Conservation (phyloP, 2,113 vertebrate genomes). For the Alaudala cheleensis region DNA sequence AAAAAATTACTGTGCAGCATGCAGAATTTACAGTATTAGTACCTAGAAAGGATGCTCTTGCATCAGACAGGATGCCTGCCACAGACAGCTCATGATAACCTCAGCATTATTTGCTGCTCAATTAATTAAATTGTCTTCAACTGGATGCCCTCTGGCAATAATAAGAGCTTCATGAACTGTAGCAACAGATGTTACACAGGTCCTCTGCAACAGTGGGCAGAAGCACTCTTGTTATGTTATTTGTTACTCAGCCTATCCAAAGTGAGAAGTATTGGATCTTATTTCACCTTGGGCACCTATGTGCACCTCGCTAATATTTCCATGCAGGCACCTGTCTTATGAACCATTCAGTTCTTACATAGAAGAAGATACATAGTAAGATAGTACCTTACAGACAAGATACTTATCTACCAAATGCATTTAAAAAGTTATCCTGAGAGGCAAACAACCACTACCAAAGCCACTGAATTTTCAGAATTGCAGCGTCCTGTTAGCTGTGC, state of each 20-base stretch:
- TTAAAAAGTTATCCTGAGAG: background rate
- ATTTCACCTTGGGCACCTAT: background rate
- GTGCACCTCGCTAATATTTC: background rate
- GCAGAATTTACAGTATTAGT: background rate
- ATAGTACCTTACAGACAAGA: background rate
- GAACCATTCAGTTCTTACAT: background rate
- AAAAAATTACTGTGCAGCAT: background rate
- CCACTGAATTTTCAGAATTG: background rate
- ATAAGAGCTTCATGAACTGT: background rate
- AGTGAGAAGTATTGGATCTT: background rate
- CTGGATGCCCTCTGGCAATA: background rate
- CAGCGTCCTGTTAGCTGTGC: background rate
- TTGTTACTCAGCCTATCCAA: background rate
- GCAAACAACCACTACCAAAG: background rate
- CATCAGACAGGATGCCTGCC: background rate
- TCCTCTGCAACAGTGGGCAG: background rate
- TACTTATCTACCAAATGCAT: background rate
- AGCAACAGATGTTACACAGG: background rate
- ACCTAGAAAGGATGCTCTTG: background rate
- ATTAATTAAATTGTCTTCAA: background rate
- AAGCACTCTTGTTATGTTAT: background rate
- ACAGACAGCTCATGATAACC: background rate
- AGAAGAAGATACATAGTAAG: too few relatives aligned
- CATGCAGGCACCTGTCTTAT: fast-evolving
- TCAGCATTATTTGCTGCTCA: background rate